These are phyloP conservation scores for Sitophilus oryzae DNA, from an alignment of 1,140 invertebrate genomes.

Conservation along the genomic window DNA sequence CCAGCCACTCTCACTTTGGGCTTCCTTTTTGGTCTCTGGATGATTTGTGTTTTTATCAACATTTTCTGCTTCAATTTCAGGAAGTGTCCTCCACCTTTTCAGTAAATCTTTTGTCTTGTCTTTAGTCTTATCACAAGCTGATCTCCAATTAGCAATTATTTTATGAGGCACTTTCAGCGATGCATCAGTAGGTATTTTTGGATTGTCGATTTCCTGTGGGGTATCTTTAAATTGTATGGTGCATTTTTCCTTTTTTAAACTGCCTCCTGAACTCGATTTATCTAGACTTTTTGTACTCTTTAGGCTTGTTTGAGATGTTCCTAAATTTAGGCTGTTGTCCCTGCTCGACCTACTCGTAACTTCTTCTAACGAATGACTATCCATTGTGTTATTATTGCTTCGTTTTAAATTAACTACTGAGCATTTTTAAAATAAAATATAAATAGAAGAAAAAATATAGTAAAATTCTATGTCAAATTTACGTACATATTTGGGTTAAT, in stretches of 20 bases:
- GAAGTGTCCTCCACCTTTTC: slow-evolving; percentile 61
- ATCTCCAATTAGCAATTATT: slow-evolving; percentile 61
- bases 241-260: slow-evolving; percentile 41
- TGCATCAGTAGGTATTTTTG: slow-evolving; percentile 32
- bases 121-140: slow-evolving; percentile 63
- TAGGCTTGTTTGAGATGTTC: slow-evolving; percentile 35
- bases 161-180: slow-evolving; percentile 58
- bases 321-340: slow-evolving; percentile 39
- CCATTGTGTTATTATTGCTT: slow-evolving; percentile 25
- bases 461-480: slow-evolving; percentile 7
- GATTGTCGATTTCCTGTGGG: slow-evolving; percentile 34
- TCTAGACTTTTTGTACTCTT: slow-evolving; percentile 41
- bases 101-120: slow-evolving; percentile 62
- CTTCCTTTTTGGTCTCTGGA: slow-evolving; percentile 39
- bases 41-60: slow-evolving; percentile 30
- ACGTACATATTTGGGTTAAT: slow-evolving; percentile 10
- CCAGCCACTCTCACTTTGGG: slow-evolving; percentile 49
- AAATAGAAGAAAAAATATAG: not conserved
- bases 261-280: slow-evolving; percentile 35
- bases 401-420: slow-evolving; percentile 5
- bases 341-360: slow-evolving; percentile 31
- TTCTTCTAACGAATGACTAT: slow-evolving; percentile 28
- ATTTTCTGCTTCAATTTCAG: slow-evolving; percentile 47
- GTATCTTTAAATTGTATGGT: slow-evolving; percentile 40
- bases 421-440: slow-evolving; percentile 5